Evolutionary conservation across 2,888 invertebrate genomes (phyloP).

Genomic region (Apodemia zela): DNA sequence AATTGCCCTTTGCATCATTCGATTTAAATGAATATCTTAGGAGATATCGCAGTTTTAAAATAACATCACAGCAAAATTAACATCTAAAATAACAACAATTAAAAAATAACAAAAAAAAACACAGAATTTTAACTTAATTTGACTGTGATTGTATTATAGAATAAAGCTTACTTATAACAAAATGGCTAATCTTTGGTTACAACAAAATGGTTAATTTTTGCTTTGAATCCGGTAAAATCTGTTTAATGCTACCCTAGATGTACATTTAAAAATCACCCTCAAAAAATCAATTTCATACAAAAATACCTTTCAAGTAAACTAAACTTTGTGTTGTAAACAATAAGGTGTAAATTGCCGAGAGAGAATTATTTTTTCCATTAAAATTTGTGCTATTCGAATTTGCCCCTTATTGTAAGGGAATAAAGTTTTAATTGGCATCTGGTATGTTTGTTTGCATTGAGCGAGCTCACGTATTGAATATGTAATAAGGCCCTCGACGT

Average conservation of each 20-base stretch:
- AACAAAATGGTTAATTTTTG: not conserved
- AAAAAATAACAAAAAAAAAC: no score
- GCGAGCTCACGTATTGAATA: conserved; percentile 16
- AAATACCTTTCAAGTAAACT: not conserved
- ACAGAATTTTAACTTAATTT: no score
- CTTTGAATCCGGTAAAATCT: conserved; percentile 1
- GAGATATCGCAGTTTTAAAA: no score
- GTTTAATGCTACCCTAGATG: not conserved
- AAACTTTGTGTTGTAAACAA: not conserved
- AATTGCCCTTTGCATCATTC: no score
- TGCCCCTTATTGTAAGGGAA: not conserved
- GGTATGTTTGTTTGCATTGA: conserved; percentile 8
- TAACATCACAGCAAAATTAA: no score
- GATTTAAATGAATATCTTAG: no score
- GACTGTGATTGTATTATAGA: no score
- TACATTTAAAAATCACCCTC: conserved; percentile 9
- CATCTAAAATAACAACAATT: no score
- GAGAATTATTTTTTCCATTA: not conserved
- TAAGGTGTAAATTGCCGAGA: not conserved
- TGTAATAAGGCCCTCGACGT: conserved; percentile 9
- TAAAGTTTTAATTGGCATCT: not conserved
- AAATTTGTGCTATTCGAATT: not conserved
- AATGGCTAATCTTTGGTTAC: no score
- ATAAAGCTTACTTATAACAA: no score
- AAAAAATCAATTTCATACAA: not conserved